Percentiles rank a stretch among this genome's conserved stretches.
Conservation (phyloP, 1,140 invertebrate genomes). For the Drosophila sproati region DNA sequence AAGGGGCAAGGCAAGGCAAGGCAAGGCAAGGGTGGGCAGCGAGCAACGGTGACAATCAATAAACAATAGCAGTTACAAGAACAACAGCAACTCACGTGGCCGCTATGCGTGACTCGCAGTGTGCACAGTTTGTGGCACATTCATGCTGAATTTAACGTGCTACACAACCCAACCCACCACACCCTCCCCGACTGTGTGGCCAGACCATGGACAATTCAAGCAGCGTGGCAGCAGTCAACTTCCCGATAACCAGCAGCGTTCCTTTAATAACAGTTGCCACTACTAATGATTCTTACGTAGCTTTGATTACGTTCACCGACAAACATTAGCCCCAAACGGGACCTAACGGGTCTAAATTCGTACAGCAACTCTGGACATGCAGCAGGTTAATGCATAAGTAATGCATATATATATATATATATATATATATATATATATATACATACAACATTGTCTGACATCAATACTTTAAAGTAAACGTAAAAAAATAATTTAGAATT, state of each 20-base stretch:
- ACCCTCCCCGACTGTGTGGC: background rate
- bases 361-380: background rate
- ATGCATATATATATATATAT: too few relatives aligned
- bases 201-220: background rate
- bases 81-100: constrained; percentile 49
- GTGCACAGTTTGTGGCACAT: constrained; percentile 43
- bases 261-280: background rate
- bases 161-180: constrained; percentile 13
- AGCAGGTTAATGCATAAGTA: too few relatives aligned
- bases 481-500: background rate
- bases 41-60: background rate
- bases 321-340: constrained; percentile 6
- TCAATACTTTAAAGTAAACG: too few relatives aligned
- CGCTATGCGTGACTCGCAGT: constrained; percentile 44
- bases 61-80: constrained; percentile 2
- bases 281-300: background rate
- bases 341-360: background rate
- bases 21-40: background rate
- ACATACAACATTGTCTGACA: too few relatives aligned
- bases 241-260: background rate
- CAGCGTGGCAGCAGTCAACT: constrained; percentile 4
- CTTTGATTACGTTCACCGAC: background rate
- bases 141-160: constrained; percentile 38
- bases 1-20: background rate
- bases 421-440: too few relatives aligned